Base-by-base conservation (phyloP, 2,113 vertebrate species). In the Falco punctatus region DNA sequence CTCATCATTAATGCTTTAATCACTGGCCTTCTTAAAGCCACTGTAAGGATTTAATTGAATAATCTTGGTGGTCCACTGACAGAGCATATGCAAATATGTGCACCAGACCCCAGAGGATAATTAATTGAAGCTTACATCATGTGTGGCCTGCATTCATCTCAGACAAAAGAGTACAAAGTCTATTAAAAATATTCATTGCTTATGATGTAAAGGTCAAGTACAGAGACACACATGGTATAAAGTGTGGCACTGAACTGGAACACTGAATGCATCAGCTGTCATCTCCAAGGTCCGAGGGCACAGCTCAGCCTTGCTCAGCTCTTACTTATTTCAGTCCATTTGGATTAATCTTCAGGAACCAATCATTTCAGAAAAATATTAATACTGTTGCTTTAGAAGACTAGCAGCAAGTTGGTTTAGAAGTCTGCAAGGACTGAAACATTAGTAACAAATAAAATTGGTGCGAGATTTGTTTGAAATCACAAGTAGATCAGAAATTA, bases 101-200 rank as follows among this genome's bases (percentile, higher is more conserved):
- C 77, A 92, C 69, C 88, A 87, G 77, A 71, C 51, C 59, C 70
- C 83, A 82, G 84, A 92, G 81, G 65, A 86, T 78, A 96, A 96
- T 89, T 92, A 95, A 80, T 81, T 55, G 77, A 71, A 42, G 72
- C 65, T 71, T 67, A 70, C 93, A 78, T 32, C 14, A 21, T 87
- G 94, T 96, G 96, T 91, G 93, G 89, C 93, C 59, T 64, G 83
- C 86, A 95, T 94, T 96, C 83, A 91, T 52, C 65, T 65, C 87
- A 87, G 73, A 97, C 94, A 97, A 96, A 95, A 65, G 84, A 79
- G 73, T 44, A 94, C 89, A 94, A 87, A 90, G 55, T 30, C 85
- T 12, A 77, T 79, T 74, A 86, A 93, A 95, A 93, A 80, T 88
- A 74, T 70, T 92, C 87, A 72, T 46, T 79, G 89, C 89, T 67